Evolutionary conservation across 2,113 vertebrate genomes (phyloP).

Genomic region (Equus przewalskii): DNA sequence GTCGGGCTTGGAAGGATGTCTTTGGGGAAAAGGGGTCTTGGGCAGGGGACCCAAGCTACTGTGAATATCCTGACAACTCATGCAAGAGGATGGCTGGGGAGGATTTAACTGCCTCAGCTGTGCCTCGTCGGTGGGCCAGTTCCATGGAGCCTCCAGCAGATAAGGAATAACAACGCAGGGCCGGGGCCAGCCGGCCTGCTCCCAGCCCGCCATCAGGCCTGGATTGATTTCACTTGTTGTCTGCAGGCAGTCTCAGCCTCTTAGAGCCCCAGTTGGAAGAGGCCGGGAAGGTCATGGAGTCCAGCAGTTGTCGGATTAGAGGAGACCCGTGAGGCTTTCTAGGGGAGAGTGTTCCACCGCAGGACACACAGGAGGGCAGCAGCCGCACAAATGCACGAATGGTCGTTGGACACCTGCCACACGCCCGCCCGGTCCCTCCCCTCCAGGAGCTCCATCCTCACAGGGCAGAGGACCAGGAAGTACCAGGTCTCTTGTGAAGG

Average conservation of each 20-base stretch:
- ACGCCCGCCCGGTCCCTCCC: fast-evolving
- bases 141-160: neutral
- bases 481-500: fast-evolving
- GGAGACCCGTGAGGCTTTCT: neutral
- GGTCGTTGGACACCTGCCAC: fast-evolving
- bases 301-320: neutral
- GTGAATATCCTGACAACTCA: conserved; percentile 55
- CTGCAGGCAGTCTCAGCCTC: neutral
- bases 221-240: neutral
- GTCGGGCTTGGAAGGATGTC: conserved; percentile 51
- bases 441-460: neutral
- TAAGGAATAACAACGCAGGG: neutral
- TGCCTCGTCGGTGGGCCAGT: neutral
- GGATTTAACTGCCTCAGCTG: conserved; percentile 64
- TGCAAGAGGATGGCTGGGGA: neutral
- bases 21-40: conserved; percentile 53
- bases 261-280: neutral
- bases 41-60: neutral
- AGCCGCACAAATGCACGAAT: fast-evolving
- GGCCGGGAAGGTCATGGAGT: neutral
- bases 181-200: neutral
- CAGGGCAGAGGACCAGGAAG: fast-evolving
- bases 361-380: neutral
- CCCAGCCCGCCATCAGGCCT: fast-evolving
- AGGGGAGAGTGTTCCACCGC: too few relatives aligned